Percentiles rank a stretch among this genome's conserved stretches.
phyloP scores from a whole-genome alignment of 1,140 invertebrate species.

The Saxidomus purpurata region DNA sequence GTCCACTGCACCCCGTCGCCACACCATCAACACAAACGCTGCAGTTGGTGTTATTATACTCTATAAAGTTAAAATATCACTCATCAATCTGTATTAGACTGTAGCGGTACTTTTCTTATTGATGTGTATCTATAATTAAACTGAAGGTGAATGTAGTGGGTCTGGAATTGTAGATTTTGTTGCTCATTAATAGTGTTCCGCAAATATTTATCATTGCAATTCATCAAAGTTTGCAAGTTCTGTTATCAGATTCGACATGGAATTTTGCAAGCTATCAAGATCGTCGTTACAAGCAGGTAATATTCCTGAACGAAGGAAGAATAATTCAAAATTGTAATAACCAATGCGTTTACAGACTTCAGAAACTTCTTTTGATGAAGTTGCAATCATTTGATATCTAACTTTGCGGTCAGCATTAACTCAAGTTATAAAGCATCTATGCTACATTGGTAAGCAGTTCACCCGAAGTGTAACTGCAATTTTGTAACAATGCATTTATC shows the following conservation, averaged over 20 bases:
- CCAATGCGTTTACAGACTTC: neutral
- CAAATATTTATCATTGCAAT: constrained; percentile 13
- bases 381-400: too few relatives aligned
- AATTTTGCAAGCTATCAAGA: neutral
- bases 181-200: neutral
- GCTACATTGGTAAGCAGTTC: too few relatives aligned
- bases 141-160: neutral
- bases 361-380: too few relatives aligned
- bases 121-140: constrained; percentile 61
- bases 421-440: too few relatives aligned
- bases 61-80: constrained; percentile 28
- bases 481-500: too few relatives aligned
- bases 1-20: constrained; percentile 24
- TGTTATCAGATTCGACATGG: constrained; percentile 3
- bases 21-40: constrained; percentile 4
- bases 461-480: too few relatives aligned
- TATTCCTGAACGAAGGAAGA: neutral
- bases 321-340: neutral
- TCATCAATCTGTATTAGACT: constrained; percentile 43
- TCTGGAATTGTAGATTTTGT: neutral
- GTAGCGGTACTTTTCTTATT: constrained; percentile 49
- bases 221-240: neutral
- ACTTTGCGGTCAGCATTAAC: too few relatives aligned
- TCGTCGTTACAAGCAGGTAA: neutral
- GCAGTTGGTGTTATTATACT: constrained; percentile 2